Evolutionary conservation across 1,140 invertebrate genomes (phyloP), one percentile per base, ranked within the genome.

Genomic region (Mactra quadrangularis): DNA sequence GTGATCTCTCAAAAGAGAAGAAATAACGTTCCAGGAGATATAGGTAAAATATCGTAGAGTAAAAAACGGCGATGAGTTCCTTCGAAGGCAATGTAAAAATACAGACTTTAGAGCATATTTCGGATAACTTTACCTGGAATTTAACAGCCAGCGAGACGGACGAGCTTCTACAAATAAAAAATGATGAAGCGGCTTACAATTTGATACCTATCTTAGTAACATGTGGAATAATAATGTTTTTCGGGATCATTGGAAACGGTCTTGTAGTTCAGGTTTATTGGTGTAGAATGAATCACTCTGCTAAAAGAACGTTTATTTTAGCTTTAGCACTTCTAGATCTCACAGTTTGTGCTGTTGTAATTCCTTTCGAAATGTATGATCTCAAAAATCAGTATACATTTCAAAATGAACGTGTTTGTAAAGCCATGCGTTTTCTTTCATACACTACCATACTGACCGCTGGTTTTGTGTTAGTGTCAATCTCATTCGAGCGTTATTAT

Each of bases 351-450:
- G 17, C 70, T 7, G 22, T 91, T n/a, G 85, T 86, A 0, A 87
- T 91, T 64, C 90, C 90, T 0, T 89, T 89, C 57, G 90, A 91
- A 79, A 85, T 90, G 9, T 75, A 88, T 31, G 89, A 90, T 59
- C 57, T 90, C 17, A 55, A 85, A 25, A 88, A 85, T 50, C 87
- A 86, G 15, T 86, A 81, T 57, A 83, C 59, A 38, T 91, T 89
- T 71, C 45, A 62, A 29, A 68, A 71, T 13, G 75, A 71, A 4
- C 57, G 62, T 13, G 9, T 88, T 1, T 91, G 90, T 62, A 86
- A 88, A 72, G 31, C 86, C 6, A 81, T 87, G n/a, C 77, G 90
- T 15, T 76, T 86, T n/a, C 27, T 86, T 6, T 83, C 88, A 33
- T 88, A 86, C 52, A 50, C 84, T 11, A 41, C 85, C 0, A 72